Conservation (phyloP, 2,113 vertebrate genomes). For the Taxidea taxus region DNA sequence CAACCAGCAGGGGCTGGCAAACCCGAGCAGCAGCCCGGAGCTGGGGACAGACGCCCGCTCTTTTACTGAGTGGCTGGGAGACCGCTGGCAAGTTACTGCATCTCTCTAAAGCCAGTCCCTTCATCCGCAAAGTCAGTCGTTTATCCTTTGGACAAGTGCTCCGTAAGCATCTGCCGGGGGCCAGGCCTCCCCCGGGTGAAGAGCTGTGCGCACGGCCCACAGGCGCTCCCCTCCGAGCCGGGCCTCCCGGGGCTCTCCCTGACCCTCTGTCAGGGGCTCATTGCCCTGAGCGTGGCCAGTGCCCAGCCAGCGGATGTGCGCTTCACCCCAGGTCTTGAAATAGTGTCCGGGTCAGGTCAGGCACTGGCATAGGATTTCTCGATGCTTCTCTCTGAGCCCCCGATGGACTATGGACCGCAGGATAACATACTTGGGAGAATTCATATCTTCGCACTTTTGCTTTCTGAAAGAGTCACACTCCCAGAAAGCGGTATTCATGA, state of each 20-base stretch:
- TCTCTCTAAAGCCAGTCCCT: not conserved
- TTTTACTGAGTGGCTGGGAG: too few species aligned
- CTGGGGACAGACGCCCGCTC: too few species aligned
- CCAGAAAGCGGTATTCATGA: not conserved
- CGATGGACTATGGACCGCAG: too few species aligned
- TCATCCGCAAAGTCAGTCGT: not conserved
- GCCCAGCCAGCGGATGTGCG: too few species aligned
- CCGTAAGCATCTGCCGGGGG: not conserved
- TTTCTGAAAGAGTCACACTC: not conserved
- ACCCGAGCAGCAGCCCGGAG: not conserved
- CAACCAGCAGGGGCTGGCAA: fast-evolving
- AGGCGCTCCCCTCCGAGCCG: not conserved
- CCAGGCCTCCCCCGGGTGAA: fast-evolving
- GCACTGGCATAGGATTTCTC: not conserved
- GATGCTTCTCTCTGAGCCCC: not conserved
- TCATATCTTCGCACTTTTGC: not conserved
- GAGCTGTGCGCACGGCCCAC: not conserved
- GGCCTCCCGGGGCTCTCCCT: not conserved
- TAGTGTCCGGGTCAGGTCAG: not conserved
- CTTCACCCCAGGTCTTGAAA: not conserved
- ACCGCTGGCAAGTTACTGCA: not conserved
- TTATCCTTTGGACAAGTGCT: not conserved
- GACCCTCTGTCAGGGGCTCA: not conserved
- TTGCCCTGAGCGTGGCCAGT: fast-evolving
- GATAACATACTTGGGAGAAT: not conserved